Percentiles rank a stretch among this genome's conserved stretches.
Conservation (phyloP, 2,888 invertebrate genomes). For the Rotaria sp. region DNA sequence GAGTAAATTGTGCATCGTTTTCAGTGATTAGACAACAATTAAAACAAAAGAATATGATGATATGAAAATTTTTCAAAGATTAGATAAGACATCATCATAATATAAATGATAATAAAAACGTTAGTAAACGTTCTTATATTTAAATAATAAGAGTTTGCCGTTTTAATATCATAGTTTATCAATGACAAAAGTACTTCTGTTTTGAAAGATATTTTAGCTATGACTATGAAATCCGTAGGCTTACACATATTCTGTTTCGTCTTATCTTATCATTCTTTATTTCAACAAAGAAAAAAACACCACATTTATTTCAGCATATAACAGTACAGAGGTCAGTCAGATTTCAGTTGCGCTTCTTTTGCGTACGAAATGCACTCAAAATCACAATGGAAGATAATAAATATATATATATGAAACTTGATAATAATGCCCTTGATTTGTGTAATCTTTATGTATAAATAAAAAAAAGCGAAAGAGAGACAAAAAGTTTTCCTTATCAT, state of each 20-base stretch:
- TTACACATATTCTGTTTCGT: not conserved
- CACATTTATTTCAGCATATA: not conserved
- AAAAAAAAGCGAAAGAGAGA: not conserved
- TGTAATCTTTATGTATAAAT: not conserved
- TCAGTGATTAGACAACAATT: too few species aligned
- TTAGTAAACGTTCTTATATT: not conserved
- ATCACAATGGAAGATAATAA: not conserved
- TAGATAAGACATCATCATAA: not conserved
- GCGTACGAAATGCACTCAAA: not conserved
- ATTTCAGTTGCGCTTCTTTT: not conserved
- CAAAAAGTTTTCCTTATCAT: not conserved
- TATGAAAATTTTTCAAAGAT: not conserved
- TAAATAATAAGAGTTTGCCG: not conserved
- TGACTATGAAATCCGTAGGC: not conserved
- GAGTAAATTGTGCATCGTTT: too few species aligned
- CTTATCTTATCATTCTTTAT: slow-evolving; percentile 5
- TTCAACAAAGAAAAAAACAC: not conserved
- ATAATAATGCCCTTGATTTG: not conserved
- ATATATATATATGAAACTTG: not conserved
- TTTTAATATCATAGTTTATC: not conserved
- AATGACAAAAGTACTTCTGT: not conserved
- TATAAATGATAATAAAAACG: not conserved
- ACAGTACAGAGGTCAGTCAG: slow-evolving; percentile 1
- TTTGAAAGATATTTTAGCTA: not conserved
- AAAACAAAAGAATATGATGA: not conserved